A percentile compares a stretch with the other conserved stretches of the same genome.
phyloP scores from a whole-genome alignment of 2,113 vertebrate species.

The Micromys minutus region DNA sequence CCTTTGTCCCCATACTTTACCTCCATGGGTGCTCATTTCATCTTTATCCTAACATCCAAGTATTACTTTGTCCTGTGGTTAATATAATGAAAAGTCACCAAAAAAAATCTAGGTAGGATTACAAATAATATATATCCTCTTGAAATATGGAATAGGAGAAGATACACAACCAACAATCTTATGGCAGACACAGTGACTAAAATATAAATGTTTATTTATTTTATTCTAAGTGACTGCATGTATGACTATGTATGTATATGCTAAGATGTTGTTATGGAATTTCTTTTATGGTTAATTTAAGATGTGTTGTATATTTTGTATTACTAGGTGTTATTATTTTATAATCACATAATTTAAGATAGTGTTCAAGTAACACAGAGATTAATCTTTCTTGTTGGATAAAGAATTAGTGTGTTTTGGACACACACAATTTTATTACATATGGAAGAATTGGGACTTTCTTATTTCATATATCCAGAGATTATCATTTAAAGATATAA shows the following conservation, averaged over 20 bases:
- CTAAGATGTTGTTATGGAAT: not conserved
- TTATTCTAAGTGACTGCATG: not conserved
- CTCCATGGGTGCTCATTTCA: no score
- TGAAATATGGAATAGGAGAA: not conserved
- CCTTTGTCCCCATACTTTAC: no score
- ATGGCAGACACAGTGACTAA: not conserved
- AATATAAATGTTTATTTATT: not conserved
- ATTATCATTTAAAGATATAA: not conserved
- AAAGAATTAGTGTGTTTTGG: not conserved
- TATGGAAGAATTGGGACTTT: not conserved
- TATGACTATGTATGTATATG: not conserved
- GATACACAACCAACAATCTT: not conserved
- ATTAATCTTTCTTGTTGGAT: not conserved
- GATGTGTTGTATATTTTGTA: not conserved
- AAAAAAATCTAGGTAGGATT: not conserved
- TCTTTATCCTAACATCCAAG: no score
- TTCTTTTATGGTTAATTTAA: not conserved
- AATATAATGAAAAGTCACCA: not conserved
- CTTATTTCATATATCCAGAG: not conserved
- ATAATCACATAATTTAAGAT: not conserved
- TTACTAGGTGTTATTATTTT: not conserved
- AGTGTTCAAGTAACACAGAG: not conserved
- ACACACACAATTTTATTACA: not conserved
- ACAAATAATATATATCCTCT: not conserved
- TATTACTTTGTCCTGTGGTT: not conserved